Base-by-base conservation (phyloP, 1,140 invertebrate species). In the Drosophila nikananu region DNA sequence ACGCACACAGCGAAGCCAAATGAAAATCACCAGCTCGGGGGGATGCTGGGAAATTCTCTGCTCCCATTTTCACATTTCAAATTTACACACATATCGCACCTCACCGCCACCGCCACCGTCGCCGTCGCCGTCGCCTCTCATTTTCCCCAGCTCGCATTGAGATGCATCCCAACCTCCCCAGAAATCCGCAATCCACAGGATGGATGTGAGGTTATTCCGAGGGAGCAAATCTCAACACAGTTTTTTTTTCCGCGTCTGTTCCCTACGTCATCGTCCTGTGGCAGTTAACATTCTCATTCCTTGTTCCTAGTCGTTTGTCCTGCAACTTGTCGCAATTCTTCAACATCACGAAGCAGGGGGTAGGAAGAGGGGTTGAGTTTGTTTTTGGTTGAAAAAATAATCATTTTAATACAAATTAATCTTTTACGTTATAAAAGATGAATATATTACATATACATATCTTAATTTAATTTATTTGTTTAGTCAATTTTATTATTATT, bases 211-310 rank as follows among this genome's bases (percentile, higher is more conserved):
- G 68, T 58, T 60, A 83, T 86, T 70, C 46, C 58, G 30, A 71
- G 70, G 70, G 54, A 73, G 21, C 52, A 87, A 87, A 84, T 87
- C 83, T 75, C 81, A 89, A 79, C 83, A 83, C 80, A 77, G 66
- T 86, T 81, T 78, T 77, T 73, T 73, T 63, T 52, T 30, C 27
- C 27, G n/a, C 49, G 13, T 27, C 35, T 19, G 21, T 55, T 48
- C 37, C 54, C 62, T 73, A 67, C 83, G 81, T 84, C 84, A 89
- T 89, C 86, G 84, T 87, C 84, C 83, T 86, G 68, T 71, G 70
- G 70, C 23, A 71, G 67, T 15, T 49, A 44, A 44, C 67, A 55
- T 46, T 63, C 67, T 71, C 49, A 42, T 61, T 30, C 52, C 75
- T 42, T 60, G 41, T 64, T n/a, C 49, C 32, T 42, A 17, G 32